These are phyloP conservation scores for Ectemnius lituratus DNA, from an alignment of 2,888 invertebrate genomes.

Conservation along the genomic window DNA sequence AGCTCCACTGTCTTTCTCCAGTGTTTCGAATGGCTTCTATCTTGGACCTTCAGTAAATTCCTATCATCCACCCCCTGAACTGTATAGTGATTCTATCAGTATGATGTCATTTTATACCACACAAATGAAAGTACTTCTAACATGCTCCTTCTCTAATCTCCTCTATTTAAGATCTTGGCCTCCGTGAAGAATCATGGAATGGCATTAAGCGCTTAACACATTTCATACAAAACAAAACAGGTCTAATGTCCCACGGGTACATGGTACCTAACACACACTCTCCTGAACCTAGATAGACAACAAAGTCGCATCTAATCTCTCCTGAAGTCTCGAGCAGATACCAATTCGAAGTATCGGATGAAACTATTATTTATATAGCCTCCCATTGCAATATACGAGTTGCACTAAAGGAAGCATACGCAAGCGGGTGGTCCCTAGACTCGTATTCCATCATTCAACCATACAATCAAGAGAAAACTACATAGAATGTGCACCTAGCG, in stretches of 20 bases:
- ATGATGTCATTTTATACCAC: conserved; percentile 47
- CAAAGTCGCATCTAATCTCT: too few species aligned
- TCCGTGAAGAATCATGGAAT: conserved; percentile 19
- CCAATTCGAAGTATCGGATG: too few species aligned
- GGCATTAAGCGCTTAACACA: too few species aligned
- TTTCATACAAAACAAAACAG: too few species aligned
- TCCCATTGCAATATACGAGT: neutral
- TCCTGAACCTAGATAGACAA: too few species aligned
- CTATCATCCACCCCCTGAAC: conserved; percentile 76
- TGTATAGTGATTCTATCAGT: conserved; percentile 69
- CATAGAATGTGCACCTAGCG: conserved; percentile 5
- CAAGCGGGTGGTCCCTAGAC: neutral
- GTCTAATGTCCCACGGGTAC: too few species aligned
- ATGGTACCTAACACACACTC: too few species aligned
- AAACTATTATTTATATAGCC: neutral
- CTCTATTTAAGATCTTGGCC: conserved; percentile 46
- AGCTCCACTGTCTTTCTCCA: conserved; percentile 78
- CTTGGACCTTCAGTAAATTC: conserved; percentile 75
- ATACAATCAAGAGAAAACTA: conserved; percentile 16
- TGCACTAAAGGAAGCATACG: conserved; percentile 16
- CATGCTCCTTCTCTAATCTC: conserved; percentile 52
- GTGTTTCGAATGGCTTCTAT: conserved; percentile 75
- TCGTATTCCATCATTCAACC: too few species aligned
- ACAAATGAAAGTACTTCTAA: conserved; percentile 50
- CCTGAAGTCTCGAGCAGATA: too few species aligned